Percentiles rank a stretch among this genome's conserved stretches.
These are phyloP conservation scores for Clarias gariepinus DNA, from an alignment of 2,113 vertebrate genomes.

Conservation along the genomic window DNA sequence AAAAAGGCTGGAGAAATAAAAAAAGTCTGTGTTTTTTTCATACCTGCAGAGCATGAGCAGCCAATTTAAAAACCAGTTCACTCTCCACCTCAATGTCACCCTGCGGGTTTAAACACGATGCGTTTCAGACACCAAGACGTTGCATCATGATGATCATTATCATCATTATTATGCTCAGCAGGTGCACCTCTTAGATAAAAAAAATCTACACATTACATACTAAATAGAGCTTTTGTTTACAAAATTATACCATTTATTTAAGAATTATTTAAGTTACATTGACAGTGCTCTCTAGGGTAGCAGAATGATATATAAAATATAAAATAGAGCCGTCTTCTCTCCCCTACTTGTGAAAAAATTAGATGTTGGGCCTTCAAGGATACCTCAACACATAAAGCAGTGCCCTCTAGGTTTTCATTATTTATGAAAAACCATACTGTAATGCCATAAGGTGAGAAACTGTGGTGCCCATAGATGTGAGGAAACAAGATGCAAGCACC, in stretches of 20 bases:
- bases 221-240: not conserved
- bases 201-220: not conserved
- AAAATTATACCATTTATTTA: not conserved
- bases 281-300: not conserved
- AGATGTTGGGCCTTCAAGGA: not conserved
- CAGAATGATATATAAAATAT: not conserved
- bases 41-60: slow-evolving; percentile 95
- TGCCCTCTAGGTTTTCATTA: not conserved
- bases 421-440: not conserved
- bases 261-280: not conserved
- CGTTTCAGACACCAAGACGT: slow-evolving; percentile 26
- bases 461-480: no score
- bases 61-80: slow-evolving; percentile 94
- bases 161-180: not conserved
- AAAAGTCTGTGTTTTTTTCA: slow-evolving; percentile 49
- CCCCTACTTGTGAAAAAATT: not conserved
- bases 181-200: not conserved
- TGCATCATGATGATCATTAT: not conserved
- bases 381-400: not conserved
- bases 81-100: slow-evolving; percentile 96
- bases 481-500: no score
- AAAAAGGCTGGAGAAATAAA: not conserved
- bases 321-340: not conserved
- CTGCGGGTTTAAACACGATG: slow-evolving; percentile 64
- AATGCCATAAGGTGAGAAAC: not conserved